A percentile compares a stretch with the other conserved stretches of the same genome.
Evolutionary conservation across 1,140 invertebrate genomes (phyloP).

Genomic region (Aphis craccivora): DNA sequence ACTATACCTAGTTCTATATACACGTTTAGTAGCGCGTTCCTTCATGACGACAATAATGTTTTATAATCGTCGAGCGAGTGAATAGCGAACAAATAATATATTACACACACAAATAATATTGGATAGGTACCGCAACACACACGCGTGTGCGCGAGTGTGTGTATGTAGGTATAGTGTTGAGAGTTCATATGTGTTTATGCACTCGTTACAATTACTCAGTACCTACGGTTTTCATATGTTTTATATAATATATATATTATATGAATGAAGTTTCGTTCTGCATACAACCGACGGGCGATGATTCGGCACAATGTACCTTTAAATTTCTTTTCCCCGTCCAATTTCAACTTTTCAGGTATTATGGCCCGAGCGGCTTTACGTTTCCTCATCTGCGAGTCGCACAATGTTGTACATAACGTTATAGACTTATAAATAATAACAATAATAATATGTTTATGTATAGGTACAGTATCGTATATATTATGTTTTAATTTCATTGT

Average conservation of each 20-base stretch:
- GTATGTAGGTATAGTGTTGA: background rate
- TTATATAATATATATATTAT: background rate
- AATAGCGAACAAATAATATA: background rate
- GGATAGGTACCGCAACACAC: too few relatives aligned
- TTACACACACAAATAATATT: background rate
- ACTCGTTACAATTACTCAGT: background rate
- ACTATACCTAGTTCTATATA: background rate
- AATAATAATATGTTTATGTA: background rate
- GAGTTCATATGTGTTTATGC: too few relatives aligned
- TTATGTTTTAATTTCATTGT: background rate
- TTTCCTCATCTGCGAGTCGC: background rate
- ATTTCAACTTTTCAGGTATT: background rate
- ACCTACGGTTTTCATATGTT: background rate
- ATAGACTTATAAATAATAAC: background rate
- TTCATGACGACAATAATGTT: background rate
- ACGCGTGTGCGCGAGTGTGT: background rate
- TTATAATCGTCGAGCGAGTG: background rate
- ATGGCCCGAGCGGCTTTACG: too few relatives aligned
- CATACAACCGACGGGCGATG: background rate
- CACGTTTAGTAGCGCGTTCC: background rate
- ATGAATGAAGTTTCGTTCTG: background rate
- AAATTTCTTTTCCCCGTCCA: background rate
- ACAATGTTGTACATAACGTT: background rate
- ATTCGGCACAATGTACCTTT: slow-evolving; percentile 30
- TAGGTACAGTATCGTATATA: background rate